Base-by-base conservation (phyloP, 1,140 invertebrate genomes). In the Drosophila funebris region DNA sequence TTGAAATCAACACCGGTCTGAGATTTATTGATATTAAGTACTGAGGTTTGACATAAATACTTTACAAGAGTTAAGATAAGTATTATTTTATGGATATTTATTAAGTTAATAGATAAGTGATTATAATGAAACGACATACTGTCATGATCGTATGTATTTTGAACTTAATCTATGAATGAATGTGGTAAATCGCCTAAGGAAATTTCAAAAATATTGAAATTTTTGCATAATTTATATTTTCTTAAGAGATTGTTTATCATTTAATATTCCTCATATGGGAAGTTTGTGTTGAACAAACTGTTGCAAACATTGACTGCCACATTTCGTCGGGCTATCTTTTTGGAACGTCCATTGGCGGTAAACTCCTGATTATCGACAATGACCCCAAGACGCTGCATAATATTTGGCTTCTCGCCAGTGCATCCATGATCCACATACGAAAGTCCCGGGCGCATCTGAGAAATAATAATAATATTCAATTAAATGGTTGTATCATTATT, bases 361-460 rank as follows among this genome's bases (percentile, higher is more conserved):
- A 92, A 94, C n/a, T 92, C 92, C 74, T 78, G 66, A 37, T 92
- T 91, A 79, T 94, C 93, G 14, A 94, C 92, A n/a, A 91, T 91
- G 33, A 94, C 90, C 8, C 92, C 92, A 69, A 94, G 85, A 27
- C 92, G 92, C 82, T 93, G 93, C 24, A 92, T n/a, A 50, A 92
- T 93, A 88, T 94, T 94, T 46, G 94, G 94, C 57, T 93, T 93
- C 75, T 94, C 93, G 18, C 95, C 95, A 44, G 93, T 90, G 24
- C 92, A 91, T 33, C 92, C 93, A 11, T 94, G 87, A 90, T 95
- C 94, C 37, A 92, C 90, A 84, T 96, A 96, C 50, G 93, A 93
- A 24, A 94, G 90, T 7, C 94, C 93, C 11, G 95, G 95, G 76
- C 94, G 93, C 94, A 96, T 95, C 92, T 95, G 94, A 14, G 54